Conservation (phyloP, 2,113 vertebrate genomes). For the Odontophorus gujanensis region DNA sequence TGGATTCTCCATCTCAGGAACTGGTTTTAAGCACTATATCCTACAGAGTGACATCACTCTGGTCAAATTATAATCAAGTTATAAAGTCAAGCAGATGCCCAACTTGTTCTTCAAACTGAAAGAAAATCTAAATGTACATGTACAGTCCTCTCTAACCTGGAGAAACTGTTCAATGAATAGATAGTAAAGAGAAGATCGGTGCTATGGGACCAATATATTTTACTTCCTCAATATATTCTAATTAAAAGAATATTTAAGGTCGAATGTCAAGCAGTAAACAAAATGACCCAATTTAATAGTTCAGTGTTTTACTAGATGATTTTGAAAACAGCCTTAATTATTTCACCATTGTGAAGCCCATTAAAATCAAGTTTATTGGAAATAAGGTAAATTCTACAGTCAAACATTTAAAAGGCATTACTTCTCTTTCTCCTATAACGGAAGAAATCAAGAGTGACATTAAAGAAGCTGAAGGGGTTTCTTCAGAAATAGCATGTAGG, state of each 20-base stretch:
- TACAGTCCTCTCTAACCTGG: background rate
- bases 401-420: background rate
- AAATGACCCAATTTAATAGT: background rate
- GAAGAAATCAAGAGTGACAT: background rate
- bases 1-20: background rate
- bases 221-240: background rate
- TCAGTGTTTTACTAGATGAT: slow-evolving; percentile 9
- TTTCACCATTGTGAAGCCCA: background rate
- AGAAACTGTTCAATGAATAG: background rate
- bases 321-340: slow-evolving; percentile 6
- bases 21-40: background rate
- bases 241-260: slow-evolving; percentile 26
- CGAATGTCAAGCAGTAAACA: slow-evolving; percentile 32
- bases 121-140: background rate
- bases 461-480: background rate
- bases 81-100: background rate
- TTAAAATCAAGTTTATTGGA: slow-evolving; percentile 36
- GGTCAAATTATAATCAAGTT: background rate
- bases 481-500: background rate
- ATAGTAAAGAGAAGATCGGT: background rate
- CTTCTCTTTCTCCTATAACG: background rate
- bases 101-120: background rate
- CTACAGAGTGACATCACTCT: background rate
- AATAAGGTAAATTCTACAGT: slow-evolving; percentile 28
- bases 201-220: background rate